Evolutionary conservation across 2,888 invertebrate species (phyloP).

Genomic region (Idaea dimidiata): DNA sequence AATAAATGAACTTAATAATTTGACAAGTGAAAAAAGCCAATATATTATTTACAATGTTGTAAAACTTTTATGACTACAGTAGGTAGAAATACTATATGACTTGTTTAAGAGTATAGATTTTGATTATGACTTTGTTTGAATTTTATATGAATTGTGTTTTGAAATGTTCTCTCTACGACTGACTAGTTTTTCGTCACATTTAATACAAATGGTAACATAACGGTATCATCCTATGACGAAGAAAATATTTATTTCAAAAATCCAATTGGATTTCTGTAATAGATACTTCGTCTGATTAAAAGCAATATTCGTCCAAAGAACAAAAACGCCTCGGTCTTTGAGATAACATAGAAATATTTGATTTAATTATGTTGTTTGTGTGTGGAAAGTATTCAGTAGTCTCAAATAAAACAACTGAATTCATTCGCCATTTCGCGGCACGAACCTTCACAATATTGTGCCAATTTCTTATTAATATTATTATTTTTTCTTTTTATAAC

Average conservation of each 20-base stretch:
- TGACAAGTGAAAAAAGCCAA: slow-evolving; percentile 45
- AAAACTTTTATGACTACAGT: slow-evolving; percentile 44
- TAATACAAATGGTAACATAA: neutral
- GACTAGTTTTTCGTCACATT: slow-evolving; percentile 27
- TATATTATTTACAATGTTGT: slow-evolving; percentile 48
- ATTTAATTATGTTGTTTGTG: slow-evolving; percentile 61
- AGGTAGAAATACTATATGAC: slow-evolving; percentile 51
- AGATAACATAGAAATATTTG: slow-evolving; percentile 54
- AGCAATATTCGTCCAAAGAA: slow-evolving; percentile 12
- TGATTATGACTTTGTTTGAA: slow-evolving; percentile 59
- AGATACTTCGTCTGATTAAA: neutral
- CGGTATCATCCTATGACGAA: neutral
- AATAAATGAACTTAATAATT: slow-evolving; percentile 64
- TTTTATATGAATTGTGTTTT: slow-evolving; percentile 65
- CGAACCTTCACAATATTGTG: slow-evolving; percentile 12
- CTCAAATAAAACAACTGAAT: slow-evolving; percentile 36
- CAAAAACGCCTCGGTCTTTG: slow-evolving; percentile 36
- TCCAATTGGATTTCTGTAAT: neutral
- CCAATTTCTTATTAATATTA: slow-evolving; percentile 47
- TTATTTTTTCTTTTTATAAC: slow-evolving; percentile 72
- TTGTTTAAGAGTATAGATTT: slow-evolving; percentile 48
- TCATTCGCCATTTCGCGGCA: slow-evolving; percentile 13
- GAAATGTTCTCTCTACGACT: slow-evolving; percentile 49
- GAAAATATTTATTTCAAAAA: neutral
- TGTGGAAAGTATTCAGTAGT: slow-evolving; percentile 37